These are phyloP conservation scores for Ophioninae sp. DNA, from an alignment of 2,888 invertebrate genomes.

Conservation along the genomic window DNA sequence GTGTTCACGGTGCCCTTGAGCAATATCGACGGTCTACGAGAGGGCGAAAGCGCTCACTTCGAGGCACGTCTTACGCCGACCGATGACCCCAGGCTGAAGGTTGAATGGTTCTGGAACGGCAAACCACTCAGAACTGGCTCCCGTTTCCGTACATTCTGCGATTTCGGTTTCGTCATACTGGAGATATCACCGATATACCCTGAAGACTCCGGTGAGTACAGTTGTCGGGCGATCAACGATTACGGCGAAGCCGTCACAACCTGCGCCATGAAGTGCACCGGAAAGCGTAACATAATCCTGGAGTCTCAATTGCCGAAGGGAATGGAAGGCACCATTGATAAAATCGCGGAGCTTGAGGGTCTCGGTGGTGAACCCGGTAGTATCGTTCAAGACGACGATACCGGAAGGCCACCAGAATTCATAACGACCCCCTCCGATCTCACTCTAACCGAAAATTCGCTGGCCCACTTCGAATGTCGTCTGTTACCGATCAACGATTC, in stretches of 20 bases:
- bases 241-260: slow-evolving; percentile 96
- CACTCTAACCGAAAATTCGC: slow-evolving; percentile 91
- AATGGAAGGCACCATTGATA: slow-evolving; percentile 96
- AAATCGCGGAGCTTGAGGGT: slow-evolving; percentile 95
- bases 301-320: slow-evolving; percentile 96
- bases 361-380: slow-evolving; percentile 88
- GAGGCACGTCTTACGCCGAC: slow-evolving; percentile 94
- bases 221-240: slow-evolving; percentile 93
- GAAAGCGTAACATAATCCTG: slow-evolving; percentile 94
- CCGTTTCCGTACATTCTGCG: slow-evolving; percentile 97
- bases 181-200: slow-evolving; percentile 99
- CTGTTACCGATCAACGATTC: slow-evolving; percentile 94
- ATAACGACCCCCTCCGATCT: slow-evolving; percentile 93
- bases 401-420: slow-evolving; percentile 94
- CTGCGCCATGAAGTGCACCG: slow-evolving; percentile 93
- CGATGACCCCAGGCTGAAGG: slow-evolving; percentile 94
- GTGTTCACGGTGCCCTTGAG: slow-evolving; percentile 94
- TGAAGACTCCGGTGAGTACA: slow-evolving; percentile 96
- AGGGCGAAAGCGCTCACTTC: slow-evolving; percentile 96
- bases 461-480: slow-evolving; percentile 96
- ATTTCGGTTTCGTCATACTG: slow-evolving; percentile 98
- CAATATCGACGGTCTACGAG: slow-evolving; percentile 92
- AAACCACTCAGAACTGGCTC: slow-evolving; percentile 94
- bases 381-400: slow-evolving; percentile 89
- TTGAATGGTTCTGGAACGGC: slow-evolving; percentile 98